Base-by-base conservation (phyloP, 2,888 invertebrate species). In the Hirtodrosophila trivittata region DNA sequence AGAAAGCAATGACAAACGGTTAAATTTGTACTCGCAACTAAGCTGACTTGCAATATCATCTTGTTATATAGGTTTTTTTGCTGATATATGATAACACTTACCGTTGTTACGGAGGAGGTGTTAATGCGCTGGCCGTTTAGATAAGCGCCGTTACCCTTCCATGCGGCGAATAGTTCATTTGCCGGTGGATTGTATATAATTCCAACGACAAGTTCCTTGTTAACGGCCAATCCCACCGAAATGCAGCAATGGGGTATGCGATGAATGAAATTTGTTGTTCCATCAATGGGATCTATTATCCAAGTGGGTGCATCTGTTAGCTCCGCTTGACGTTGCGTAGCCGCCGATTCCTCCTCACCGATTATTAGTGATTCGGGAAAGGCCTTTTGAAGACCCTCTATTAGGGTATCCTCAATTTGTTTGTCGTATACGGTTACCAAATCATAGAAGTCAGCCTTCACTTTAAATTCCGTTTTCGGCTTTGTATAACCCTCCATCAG, bases 261-360 rank as follows among this genome's bases (percentile, higher is more conserved):
- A 77, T 93, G 92, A 8, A 96, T 93, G 88, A 96, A 97, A 91
- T 97, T 97, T 41, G 94, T 93, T 1, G 97, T 97, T 21, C 97
- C 97, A 91, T 97, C 97, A 47, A 97, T 95, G 3, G 97, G 97
- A 91, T 97, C 95, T 64, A 96, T 94, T 50, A 96, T 94, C 95
- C 95, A 96, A 0, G 97, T 97, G 13, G 97, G 96, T 8, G 92
- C 93, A 86, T 95, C 93, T 0, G 95, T 96, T 70, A 95, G 91
- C 12, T 73, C 80, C 0, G 84, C 70, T 1, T 89, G 89, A 0
- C 81, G 75, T 16, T 88, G 84, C 7, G 57, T 71, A 0, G 88
- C 92, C 0, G 90, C 87, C 2, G 87, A 86, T 41, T 89, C 88
- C 89, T 97, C 97, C 89, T 97, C 97, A 1, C 95, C 96, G 68